Evolutionary conservation across 2,888 invertebrate species (phyloP).

Genomic region (Perithous albicinctus): DNA sequence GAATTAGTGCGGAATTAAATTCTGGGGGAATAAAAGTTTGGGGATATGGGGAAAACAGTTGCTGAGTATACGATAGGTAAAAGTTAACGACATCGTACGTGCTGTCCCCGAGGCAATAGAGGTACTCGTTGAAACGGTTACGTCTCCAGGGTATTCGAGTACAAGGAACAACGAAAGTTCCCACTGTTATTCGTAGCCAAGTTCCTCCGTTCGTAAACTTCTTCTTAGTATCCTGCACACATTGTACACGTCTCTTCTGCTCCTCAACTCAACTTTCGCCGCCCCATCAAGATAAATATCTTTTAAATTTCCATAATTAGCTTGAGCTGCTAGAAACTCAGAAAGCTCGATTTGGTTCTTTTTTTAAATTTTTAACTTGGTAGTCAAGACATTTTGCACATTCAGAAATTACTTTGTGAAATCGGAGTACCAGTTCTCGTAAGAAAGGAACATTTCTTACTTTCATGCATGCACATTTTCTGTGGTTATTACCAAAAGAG

Average conservation of each 20-base stretch:
- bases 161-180: conserved; percentile 41
- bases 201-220: conserved; percentile 10
- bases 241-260: neutral
- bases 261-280: neutral
- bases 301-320: conserved; percentile 32
- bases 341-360: conserved; percentile 17
- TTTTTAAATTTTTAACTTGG: neutral
- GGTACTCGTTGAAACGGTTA: conserved; percentile 29
- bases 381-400: neutral
- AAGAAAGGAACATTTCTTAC: no score
- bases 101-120: conserved; percentile 7
- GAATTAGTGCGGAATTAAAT: no score
- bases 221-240: neutral
- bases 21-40: neutral
- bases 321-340: neutral
- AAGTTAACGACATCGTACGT: conserved; percentile 42
- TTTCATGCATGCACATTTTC: no score
- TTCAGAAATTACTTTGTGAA: no score
- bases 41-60: neutral
- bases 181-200: conserved; percentile 14
- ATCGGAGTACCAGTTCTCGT: no score
- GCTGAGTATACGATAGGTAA: neutral
- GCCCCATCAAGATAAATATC: conserved; percentile 23
- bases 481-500: no score
- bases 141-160: conserved; percentile 28